These are phyloP conservation scores for Sinocyclocheilus rhinocerous DNA, from an alignment of 2,113 vertebrate genomes.

Conservation along the genomic window DNA sequence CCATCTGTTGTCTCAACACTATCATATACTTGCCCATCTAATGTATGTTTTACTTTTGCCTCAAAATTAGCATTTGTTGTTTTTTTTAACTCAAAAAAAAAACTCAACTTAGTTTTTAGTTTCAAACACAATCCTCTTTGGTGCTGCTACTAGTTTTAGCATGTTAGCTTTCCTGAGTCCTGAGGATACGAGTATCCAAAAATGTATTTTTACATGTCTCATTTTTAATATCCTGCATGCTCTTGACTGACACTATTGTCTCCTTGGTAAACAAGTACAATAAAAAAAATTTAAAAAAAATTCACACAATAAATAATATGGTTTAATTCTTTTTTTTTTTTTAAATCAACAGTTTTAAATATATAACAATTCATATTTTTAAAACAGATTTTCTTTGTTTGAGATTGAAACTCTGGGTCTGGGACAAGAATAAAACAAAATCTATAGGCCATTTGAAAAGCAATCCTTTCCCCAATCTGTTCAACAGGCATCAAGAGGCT, in stretches of 20 bases:
- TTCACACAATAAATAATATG: background rate
- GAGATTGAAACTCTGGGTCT: background rate
- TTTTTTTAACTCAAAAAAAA: no score
- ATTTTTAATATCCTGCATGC: background rate
- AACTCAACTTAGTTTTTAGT: background rate
- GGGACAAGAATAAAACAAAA: background rate
- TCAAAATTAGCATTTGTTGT: no score
- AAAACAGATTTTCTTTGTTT: background rate
- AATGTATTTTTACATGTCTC: background rate
- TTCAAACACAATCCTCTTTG: background rate
- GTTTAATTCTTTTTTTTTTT: background rate
- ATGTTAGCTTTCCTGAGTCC: background rate
- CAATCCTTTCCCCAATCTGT: constrained; percentile 2
- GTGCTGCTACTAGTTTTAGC: background rate
- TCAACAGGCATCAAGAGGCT: constrained; percentile 9
- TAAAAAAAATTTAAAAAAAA: background rate
- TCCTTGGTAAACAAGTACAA: background rate
- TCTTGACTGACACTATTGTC: background rate
- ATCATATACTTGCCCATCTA: background rate
- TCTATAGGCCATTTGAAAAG: background rate
- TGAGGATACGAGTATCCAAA: background rate
- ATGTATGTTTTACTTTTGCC: background rate
- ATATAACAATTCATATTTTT: background rate
- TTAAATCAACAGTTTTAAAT: background rate
- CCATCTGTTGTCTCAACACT: no score